Percentiles rank a stretch among this genome's conserved stretches.
phyloP scores from a whole-genome alignment of 1,140 invertebrate genomes.

The Macrotrachela quadricornifera region DNA sequence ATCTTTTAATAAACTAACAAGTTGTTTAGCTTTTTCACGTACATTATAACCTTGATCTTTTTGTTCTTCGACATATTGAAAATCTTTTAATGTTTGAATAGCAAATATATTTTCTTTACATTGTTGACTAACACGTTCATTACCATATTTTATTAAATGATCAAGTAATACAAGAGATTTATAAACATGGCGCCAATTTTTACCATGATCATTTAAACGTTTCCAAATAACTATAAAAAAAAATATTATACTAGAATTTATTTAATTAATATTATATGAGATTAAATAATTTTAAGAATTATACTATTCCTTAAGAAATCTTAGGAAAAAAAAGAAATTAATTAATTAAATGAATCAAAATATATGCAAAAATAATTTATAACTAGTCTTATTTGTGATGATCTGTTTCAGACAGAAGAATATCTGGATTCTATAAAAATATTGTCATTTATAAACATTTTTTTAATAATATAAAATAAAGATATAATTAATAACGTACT shows the following conservation, averaged over 20 bases:
- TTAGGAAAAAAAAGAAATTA: no score
- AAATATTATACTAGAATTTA: conserved; percentile 98
- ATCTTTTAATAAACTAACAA: conserved; percentile 78
- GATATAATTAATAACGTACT: not conserved
- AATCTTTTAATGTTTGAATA: conserved; percentile 88
- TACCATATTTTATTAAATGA: conserved; percentile 74
- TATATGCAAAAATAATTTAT: no score
- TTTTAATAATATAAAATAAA: no score
- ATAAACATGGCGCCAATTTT: conserved; percentile 98
- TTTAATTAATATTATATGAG: conserved; percentile 42
- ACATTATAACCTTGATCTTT: conserved; percentile 97
- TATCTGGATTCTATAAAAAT: no score
- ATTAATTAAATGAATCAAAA: no score
- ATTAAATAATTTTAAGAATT: no score
- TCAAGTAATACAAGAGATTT: conserved; percentile 83
- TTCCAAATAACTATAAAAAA: conserved; percentile 72
- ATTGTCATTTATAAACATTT: no score
- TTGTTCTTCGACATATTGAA: conserved; percentile 89
- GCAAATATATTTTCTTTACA: conserved; percentile 98
- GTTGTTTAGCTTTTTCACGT: conserved; percentile 88
- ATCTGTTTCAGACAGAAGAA: no score
- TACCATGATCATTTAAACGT: conserved; percentile 83
- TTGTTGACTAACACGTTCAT: conserved; percentile 58
- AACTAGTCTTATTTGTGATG: no score
- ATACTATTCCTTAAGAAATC: no score